phyloP scores from a whole-genome alignment of 2,113 vertebrate genomes.

The Xiphias gladius region DNA sequence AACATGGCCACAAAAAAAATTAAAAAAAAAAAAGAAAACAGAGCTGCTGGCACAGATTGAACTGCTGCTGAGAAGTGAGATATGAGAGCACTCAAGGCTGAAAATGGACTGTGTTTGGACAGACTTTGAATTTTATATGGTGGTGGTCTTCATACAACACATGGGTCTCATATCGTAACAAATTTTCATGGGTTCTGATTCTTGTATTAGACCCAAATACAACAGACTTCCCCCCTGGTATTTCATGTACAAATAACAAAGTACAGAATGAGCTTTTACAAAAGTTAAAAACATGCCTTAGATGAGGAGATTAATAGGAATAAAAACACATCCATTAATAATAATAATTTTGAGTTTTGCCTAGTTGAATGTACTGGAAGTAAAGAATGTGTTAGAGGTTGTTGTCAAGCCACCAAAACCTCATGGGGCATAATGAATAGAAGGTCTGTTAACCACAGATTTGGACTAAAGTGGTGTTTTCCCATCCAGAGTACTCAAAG shows the following conservation, averaged over 20 bases:
- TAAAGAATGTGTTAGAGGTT: constrained; percentile 37
- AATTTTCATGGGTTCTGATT: background rate
- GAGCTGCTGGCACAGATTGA: constrained; percentile 11
- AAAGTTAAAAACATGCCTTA: background rate
- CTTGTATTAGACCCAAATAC: background rate
- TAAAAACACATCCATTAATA: background rate
- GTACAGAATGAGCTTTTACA: background rate
- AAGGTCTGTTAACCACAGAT: constrained; percentile 39
- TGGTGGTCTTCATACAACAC: constrained; percentile 4
- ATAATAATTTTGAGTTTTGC: constrained; percentile 17
- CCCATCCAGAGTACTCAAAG: constrained; percentile 13
- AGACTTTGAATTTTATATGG: constrained; percentile 7
- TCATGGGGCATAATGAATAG: constrained; percentile 14
- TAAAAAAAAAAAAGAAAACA: background rate
- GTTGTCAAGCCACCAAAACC: constrained; percentile 28
- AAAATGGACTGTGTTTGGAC: constrained; percentile 5
- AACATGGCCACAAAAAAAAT: background rate
- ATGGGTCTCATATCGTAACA: constrained; percentile 7
- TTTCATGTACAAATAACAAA: background rate
- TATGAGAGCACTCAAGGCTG: background rate
- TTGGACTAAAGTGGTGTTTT: constrained; percentile 30
- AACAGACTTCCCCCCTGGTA: background rate
- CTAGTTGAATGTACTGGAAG: constrained; percentile 48
- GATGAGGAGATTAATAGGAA: background rate
- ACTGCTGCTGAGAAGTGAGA: background rate